These are phyloP conservation scores for Bombus pyrosoma DNA, from an alignment of 1,140 invertebrate genomes.

Conservation along the genomic window DNA sequence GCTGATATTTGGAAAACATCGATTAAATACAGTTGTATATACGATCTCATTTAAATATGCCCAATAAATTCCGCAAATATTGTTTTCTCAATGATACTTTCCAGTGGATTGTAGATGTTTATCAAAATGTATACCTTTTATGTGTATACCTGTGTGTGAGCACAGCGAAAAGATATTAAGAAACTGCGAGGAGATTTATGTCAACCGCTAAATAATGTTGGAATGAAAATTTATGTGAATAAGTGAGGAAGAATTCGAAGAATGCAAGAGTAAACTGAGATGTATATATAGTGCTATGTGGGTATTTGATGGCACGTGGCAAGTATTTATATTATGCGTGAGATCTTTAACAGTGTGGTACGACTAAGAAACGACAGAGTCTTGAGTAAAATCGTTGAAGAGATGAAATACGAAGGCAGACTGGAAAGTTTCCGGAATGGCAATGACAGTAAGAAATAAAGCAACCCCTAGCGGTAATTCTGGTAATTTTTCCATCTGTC, in stretches of 20 bases:
- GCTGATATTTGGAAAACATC: not conserved
- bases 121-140: not conserved
- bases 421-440: not conserved
- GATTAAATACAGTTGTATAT: not conserved
- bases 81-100: not conserved
- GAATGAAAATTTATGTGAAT: no score
- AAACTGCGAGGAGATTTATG: not conserved
- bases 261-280: not conserved
- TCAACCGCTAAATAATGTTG: not conserved
- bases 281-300: no score
- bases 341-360: not conserved
- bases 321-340: no score
- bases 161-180: not conserved
- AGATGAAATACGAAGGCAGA: not conserved
- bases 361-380: not conserved
- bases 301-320: no score
- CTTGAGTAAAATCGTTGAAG: not conserved
- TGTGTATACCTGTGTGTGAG: no score
- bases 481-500: no score
- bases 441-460: no score
- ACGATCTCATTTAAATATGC: not conserved
- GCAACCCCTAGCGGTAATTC: no score
- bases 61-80: not conserved
- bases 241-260: not conserved
- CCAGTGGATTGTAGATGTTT: not conserved